phyloP scores from a whole-genome alignment of 1,140 invertebrate species.

The Nomia melanderi region DNA sequence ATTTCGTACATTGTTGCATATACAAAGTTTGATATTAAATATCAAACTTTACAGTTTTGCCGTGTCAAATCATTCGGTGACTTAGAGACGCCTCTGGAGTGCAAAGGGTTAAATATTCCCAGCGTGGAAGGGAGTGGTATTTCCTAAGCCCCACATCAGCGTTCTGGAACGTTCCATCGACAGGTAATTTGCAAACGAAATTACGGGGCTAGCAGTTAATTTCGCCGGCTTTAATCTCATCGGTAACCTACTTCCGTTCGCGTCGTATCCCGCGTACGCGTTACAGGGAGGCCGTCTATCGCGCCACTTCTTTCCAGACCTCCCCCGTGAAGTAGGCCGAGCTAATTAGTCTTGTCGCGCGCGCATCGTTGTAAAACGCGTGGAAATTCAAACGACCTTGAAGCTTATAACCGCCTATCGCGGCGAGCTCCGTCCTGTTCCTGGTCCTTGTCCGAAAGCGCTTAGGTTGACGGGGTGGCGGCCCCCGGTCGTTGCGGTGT shows the following conservation, averaged over 20 bases:
- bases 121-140: no score
- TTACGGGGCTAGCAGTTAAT: not conserved
- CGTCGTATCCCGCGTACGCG: not conserved
- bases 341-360: conserved; percentile 4
- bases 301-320: not conserved
- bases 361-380: no score
- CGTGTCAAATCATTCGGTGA: no score
- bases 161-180: not conserved
- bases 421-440: conserved; percentile 1
- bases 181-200: not conserved
- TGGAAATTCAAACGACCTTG: conserved; percentile 31
- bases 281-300: not conserved
- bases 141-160: no score
- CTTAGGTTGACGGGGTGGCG: conserved; percentile 17
- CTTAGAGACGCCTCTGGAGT: no score
- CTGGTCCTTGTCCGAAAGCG: conserved; percentile 24
- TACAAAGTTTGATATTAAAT: no score
- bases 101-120: no score
- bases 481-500: conserved; percentile 25
- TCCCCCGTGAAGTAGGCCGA: not conserved
- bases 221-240: not conserved
- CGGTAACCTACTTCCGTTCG: not conserved
- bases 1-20: no score
- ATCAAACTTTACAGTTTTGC: no score
- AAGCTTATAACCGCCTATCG: conserved; percentile 15